Percentiles rank a stretch among this genome's conserved stretches.
These are phyloP conservation scores for Atherinosoma microstoma DNA, from an alignment of 2,797 vertebrate species.

Conservation along the genomic window DNA sequence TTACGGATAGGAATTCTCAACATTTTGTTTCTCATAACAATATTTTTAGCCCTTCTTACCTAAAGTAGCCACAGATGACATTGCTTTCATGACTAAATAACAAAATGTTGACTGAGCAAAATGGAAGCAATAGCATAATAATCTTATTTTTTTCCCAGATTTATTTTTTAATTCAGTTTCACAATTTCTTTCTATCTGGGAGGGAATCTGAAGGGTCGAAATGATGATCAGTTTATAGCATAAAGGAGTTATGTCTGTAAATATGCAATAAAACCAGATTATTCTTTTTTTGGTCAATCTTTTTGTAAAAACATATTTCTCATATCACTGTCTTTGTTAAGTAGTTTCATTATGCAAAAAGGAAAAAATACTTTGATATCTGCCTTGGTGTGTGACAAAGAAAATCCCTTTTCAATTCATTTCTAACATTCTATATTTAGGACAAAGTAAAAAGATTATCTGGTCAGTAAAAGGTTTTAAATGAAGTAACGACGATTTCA, in stretches of 20 bases:
- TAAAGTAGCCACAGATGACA: not conserved
- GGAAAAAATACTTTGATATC: not conserved
- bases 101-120: not conserved
- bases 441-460: no score
- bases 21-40: not conserved
- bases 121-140: not conserved
- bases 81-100: not conserved
- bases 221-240: not conserved
- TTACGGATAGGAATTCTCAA: not conserved
- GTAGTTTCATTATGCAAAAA: not conserved
- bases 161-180: not conserved
- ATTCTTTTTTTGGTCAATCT: no score
- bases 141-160: not conserved
- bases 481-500: no score
- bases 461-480: no score
- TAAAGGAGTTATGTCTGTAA: not conserved
- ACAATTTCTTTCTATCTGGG: not conserved
- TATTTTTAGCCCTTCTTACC: not conserved
- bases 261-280: no score
- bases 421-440: not conserved
- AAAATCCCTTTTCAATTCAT: not conserved
- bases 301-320: no score
- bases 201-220: not conserved
- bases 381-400: not conserved
- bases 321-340: no score